Base-by-base conservation (phyloP, 2,113 vertebrate species). In the Orcinus orca region DNA sequence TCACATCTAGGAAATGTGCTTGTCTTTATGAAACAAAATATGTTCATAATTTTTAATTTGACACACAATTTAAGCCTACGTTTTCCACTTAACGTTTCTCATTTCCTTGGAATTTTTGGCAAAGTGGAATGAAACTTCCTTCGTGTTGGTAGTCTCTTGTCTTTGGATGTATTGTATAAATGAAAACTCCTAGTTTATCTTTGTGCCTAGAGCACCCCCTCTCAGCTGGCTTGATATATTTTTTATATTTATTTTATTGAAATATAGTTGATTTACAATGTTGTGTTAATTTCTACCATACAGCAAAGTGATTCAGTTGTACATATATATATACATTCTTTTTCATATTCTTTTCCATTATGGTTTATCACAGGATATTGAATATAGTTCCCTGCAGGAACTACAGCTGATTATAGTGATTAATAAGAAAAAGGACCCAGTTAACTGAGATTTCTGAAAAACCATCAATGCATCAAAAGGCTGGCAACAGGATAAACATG, bases 11-110 rank as follows among this genome's bases (percentile, higher is more conserved):
- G 13, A 17, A 73, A 68, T 96, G 47, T 60, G 67, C 65, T 79
- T 96, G 31, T 83, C 38, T 74, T 87, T 36, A 91, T 10, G 62
- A 47, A 80, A 86, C 47, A 89, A 83, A 96, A 50, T 94, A 15
- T 47, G 15, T 36, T 82, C 13, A 29, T 77, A 33, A 67, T 17
- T 82, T 95, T 94, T 67, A 86, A 79, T 36, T 50, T 82, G 67
- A 63, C 31, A 44, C 17, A 79, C 23, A 53, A 38, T 68, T 44
- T n/a, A 71, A 93, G n/a, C 15, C 41, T 53, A 5, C 4, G 20
- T 38, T 96, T 89, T 36, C 12, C 38, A 23, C 33, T 81, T 65
- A 9, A 7, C 1, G 8, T 50, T 68, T 36, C 58, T 74, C 36
- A 11, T 67, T 80, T 70, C 53, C 76, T 55, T 70, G 31, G 8